Evolutionary conservation across 1,140 invertebrate species (phyloP).

Genomic region (Atta colombica): DNA sequence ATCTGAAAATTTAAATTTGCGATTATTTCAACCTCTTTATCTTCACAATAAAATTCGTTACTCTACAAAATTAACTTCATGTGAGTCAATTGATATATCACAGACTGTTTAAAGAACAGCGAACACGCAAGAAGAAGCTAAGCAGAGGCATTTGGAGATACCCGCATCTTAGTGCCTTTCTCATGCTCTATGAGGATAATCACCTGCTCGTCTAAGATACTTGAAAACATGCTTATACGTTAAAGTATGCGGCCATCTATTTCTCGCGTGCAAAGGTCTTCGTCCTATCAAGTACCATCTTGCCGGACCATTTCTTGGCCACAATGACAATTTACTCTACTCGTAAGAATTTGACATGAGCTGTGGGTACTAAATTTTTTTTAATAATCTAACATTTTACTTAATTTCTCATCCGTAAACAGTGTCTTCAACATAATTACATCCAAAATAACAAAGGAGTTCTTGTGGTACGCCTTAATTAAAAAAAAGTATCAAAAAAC

Average conservation of each 20-base stretch:
- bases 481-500: background rate
- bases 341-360: constrained; percentile 30
- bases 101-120: constrained; percentile 15
- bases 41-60: background rate
- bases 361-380: constrained; percentile 23
- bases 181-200: constrained; percentile 49
- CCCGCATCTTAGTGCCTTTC: constrained; percentile 42
- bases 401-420: constrained; percentile 8
- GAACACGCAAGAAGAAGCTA: constrained; percentile 3
- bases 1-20: background rate
- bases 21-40: background rate
- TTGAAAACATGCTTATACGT: constrained; percentile 53
- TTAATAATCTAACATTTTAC: constrained; percentile 17
- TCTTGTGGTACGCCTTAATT: background rate
- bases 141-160: constrained; percentile 31
- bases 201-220: constrained; percentile 49
- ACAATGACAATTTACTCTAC: constrained; percentile 40
- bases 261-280: constrained; percentile 52
- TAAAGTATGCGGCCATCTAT: constrained; percentile 40
- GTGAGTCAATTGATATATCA: constrained; percentile 40
- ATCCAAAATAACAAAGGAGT: background rate
- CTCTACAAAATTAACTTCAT: constrained; percentile 5
- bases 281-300: constrained; percentile 41
- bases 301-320: background rate
- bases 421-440: constrained; percentile 26